Percentiles rank a stretch among this genome's conserved stretches.
phyloP scores from a whole-genome alignment of 2,888 invertebrate genomes.

The Unio pictorum region DNA sequence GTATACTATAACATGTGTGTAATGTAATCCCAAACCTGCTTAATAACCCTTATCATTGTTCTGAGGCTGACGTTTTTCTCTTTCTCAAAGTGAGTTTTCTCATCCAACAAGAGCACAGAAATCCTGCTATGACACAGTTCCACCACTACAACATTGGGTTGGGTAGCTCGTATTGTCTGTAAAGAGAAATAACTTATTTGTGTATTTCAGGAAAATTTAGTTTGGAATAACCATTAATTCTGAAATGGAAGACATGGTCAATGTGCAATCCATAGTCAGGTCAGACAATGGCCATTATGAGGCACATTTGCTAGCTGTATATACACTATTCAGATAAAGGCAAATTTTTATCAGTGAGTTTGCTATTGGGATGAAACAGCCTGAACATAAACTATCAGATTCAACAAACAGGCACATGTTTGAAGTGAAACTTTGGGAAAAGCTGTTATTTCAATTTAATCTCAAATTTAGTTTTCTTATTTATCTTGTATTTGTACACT shows the following conservation, averaged over 20 bases:
- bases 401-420: no score
- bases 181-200: slow-evolving; percentile 8
- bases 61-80: slow-evolving; percentile 88
- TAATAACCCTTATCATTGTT: slow-evolving; percentile 79
- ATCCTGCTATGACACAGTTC: slow-evolving; percentile 93
- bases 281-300: no score
- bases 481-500: no score
- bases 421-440: no score
- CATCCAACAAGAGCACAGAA: slow-evolving; percentile 91
- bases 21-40: slow-evolving; percentile 76
- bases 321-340: no score
- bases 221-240: background rate
- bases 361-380: no score
- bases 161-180: slow-evolving; percentile 89
- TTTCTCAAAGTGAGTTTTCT: slow-evolving; percentile 90
- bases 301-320: no score
- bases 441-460: no score
- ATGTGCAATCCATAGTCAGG: background rate
- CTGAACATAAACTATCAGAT: no score
- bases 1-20: no score
- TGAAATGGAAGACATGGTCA: background rate
- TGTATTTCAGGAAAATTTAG: background rate
- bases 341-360: no score
- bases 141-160: slow-evolving; percentile 94
- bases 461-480: no score